Evolutionary conservation across 2,888 invertebrate species (phyloP), one percentile per base, ranked within the genome.

Genomic region (Heliconius erato): DNA sequence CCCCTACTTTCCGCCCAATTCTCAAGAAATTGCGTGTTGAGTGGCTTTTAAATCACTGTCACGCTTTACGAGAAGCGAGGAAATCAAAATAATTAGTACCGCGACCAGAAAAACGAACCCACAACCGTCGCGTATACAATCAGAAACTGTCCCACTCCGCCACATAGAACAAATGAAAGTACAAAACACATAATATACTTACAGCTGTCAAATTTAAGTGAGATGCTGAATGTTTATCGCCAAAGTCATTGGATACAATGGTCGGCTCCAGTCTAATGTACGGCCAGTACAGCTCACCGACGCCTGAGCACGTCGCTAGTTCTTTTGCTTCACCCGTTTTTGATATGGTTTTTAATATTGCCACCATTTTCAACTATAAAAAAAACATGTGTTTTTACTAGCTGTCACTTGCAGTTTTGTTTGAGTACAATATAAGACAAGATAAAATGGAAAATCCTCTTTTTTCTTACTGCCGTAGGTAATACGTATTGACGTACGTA

Each of bases 231-330:
- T 69, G 79, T 28, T 87, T 86, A 71, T 88, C 90, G 9, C 72
- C 44, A 2, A 76, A 3, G 5, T 69, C 59, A 16, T 72, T 49
- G 4, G 82, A 9, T 0, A 72, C 59, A 0, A 85, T 79, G 0
- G 59, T 63, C 0, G 93, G 90, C 68, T 91, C 88, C 67, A 95
- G 85, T 3, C 88, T 86, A 14, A 96, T 91, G 77, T 91, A 95
- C 0, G 95, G 95, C 95, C 95, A 96, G 84, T 89, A 90, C n/a
- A 96, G 85, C 81, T 94, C 94, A 0, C 95, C 95, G 12, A 86
- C 91, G 0, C 95, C 95, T 0, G 86, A 84, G 71, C 94, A 94
- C 2, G 86, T 89, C 0, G 85, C 90, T 0, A 95, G 3, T 16
- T 91, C 92, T 65, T 88, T 85, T 0, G 86, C 35, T 0, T 81